Evolutionary conservation across 1,140 invertebrate species (phyloP).

Genomic region (Sweltsa coloradensis): DNA sequence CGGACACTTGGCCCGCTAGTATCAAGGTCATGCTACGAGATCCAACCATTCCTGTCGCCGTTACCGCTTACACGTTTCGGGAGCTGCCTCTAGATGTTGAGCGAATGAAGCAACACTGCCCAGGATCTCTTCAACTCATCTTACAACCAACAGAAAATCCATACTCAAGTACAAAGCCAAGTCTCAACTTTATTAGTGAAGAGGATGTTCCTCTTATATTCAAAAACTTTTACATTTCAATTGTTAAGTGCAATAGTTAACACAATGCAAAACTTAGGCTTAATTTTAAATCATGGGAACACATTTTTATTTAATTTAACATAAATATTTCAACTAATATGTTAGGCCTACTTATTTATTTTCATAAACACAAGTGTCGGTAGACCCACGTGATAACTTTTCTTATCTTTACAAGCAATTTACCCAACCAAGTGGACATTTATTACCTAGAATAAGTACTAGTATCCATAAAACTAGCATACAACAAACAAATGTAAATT

Average conservation of each 20-base stretch:
- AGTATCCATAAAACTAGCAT: no score
- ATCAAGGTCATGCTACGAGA: slow-evolving; percentile 33
- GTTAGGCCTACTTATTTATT: no score
- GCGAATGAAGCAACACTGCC: slow-evolving; percentile 33
- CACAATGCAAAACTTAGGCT: no score
- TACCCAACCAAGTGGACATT: no score
- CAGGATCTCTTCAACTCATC: slow-evolving; percentile 33
- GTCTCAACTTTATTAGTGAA: slow-evolving; percentile 60
- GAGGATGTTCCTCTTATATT: slow-evolving; percentile 52
- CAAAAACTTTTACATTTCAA: slow-evolving; percentile 48
- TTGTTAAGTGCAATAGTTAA: slow-evolving; percentile 12
- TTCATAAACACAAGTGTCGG: no score
- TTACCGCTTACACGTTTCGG: slow-evolving; percentile 49
- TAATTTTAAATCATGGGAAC: no score
- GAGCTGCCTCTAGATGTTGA: slow-evolving; percentile 46
- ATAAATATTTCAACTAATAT: no score
- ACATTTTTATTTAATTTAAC: no score
- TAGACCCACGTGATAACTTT: no score
- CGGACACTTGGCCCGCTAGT: slow-evolving; percentile 51
- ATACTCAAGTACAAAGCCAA: slow-evolving; percentile 50
- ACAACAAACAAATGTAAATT: no score
- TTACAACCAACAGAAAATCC: slow-evolving; percentile 41
- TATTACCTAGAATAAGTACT: no score
- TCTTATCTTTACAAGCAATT: no score
- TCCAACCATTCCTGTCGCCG: slow-evolving; percentile 40